A percentile compares a stretch with the other conserved stretches of the same genome.
phyloP scores from a whole-genome alignment of 2,888 invertebrate genomes.

The Aspidiotus rigidus region DNA sequence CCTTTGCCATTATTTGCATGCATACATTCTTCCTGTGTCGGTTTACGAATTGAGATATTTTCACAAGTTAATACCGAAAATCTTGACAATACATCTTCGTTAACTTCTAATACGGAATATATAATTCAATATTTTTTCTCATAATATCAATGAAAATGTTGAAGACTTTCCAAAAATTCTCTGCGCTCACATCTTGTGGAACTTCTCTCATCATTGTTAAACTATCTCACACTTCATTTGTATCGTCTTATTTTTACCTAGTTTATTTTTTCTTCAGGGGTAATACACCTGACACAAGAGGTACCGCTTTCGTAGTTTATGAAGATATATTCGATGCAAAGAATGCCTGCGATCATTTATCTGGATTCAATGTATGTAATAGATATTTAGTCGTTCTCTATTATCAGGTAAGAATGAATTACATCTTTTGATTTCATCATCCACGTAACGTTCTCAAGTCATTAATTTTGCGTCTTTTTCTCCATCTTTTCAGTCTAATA shows the following conservation, averaged over 20 bases:
- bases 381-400: slow-evolving; percentile 97
- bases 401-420: slow-evolving; percentile 61
- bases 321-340: slow-evolving; percentile 99
- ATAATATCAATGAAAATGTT: background rate
- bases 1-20: too few relatives aligned
- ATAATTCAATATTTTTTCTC: too few relatives aligned
- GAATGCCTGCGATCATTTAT: slow-evolving; percentile 97
- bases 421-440: background rate
- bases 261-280: slow-evolving; percentile 56
- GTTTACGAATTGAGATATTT: too few relatives aligned
- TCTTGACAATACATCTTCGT: too few relatives aligned
- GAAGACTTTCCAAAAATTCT: background rate
- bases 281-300: slow-evolving; percentile 93
- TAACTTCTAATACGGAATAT: too few relatives aligned
- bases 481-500: slow-evolving; percentile 54
- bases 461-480: slow-evolving; percentile 25
- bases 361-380: slow-evolving; percentile 98
- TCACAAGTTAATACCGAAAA: too few relatives aligned
- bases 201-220: background rate
- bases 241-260: too few relatives aligned
- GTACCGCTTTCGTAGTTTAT: slow-evolving; percentile 98
- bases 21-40: too few relatives aligned
- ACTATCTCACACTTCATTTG: background rate
- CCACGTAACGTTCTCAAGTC: background rate
- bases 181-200: background rate